Percentiles rank a stretch among this genome's conserved stretches.
phyloP scores from a whole-genome alignment of 2,797 vertebrate species.

The Urosaurus nigricauda region DNA sequence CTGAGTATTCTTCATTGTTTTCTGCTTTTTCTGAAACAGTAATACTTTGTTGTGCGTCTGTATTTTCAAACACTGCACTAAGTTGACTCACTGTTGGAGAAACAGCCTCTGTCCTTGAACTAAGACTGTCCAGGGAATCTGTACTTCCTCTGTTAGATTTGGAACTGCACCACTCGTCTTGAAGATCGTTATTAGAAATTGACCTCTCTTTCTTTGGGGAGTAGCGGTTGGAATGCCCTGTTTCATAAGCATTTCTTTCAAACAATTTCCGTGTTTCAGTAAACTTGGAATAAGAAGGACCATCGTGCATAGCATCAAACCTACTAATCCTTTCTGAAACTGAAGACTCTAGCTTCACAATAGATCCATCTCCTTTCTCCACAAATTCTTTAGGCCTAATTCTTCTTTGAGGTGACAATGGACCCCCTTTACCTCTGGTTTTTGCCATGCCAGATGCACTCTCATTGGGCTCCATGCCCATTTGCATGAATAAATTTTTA shows the following conservation, averaged over 20 bases:
- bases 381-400: conserved; percentile 91
- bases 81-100: conserved; percentile 98
- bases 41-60: conserved; percentile 79
- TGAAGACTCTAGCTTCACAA: conserved; percentile 85
- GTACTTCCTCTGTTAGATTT: conserved; percentile 95
- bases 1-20: conserved; percentile 84
- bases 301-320: conserved; percentile 81
- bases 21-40: conserved; percentile 78
- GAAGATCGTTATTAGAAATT: conserved; percentile 85
- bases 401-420: conserved; percentile 88
- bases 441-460: conserved; percentile 68
- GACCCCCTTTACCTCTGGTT: conserved; percentile 77
- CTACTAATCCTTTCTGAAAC: conserved; percentile 85
- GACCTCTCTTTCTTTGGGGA: conserved; percentile 90
- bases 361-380: conserved; percentile 89
- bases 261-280: conserved; percentile 95
- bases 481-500: conserved; percentile 99
- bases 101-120: conserved; percentile 93
- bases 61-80: conserved; percentile 94
- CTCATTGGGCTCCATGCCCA: conserved; percentile 89
- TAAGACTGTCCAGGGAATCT: conserved; percentile 95
- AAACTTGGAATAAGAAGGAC: conserved; percentile 89
- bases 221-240: conserved; percentile 87
- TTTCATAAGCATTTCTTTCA: conserved; percentile 89
- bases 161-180: conserved; percentile 89